Conservation (phyloP, 2,888 invertebrate species). For the Chromoteleia sp. region DNA sequence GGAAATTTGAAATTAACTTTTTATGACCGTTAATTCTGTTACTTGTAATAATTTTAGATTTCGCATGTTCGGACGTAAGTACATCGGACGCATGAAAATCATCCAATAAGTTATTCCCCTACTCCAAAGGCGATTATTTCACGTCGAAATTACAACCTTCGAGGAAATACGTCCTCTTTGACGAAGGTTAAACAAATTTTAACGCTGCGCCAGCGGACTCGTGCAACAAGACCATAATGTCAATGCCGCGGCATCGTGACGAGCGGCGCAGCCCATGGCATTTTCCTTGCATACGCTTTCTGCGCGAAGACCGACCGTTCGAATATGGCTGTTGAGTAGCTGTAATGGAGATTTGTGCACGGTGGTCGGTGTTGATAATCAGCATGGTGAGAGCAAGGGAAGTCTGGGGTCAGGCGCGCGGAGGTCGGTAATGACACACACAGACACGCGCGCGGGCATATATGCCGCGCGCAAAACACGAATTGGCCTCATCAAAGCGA, state of each 20-base stretch:
- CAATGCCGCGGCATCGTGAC: conserved; percentile 58
- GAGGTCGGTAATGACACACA: conserved; percentile 84
- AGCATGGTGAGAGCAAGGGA: conserved; percentile 77
- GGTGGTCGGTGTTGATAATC: conserved; percentile 81
- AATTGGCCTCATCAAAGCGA: conserved; percentile 85
- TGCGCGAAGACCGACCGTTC: conserved; percentile 23
- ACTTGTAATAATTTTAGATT: too few species aligned
- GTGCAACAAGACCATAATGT: conserved; percentile 49
- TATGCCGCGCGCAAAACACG: conserved; percentile 78
- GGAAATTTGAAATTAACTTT: too few species aligned
- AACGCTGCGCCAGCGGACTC: conserved; percentile 17
- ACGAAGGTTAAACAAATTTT: conserved; percentile 57
- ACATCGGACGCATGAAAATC: too few species aligned
- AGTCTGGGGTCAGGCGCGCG: conserved; percentile 78
- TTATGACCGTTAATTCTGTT: too few species aligned
- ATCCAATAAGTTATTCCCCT: too few species aligned
- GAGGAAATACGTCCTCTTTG: conserved; percentile 23
- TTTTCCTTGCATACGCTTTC: conserved; percentile 40
- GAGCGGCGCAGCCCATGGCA: conserved; percentile 51
- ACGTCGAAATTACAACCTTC: conserved; percentile 40
- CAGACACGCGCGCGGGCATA: conserved; percentile 70
- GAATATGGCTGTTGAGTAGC: conserved; percentile 59
- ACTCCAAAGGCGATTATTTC: conserved; percentile 11
- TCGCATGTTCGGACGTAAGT: too few species aligned
- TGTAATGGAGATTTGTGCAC: conserved; percentile 72